Evolutionary conservation across 2,797 vertebrate species (phyloP), one percentile per base, ranked within the genome.

Genomic region (Varecia variegata): DNA sequence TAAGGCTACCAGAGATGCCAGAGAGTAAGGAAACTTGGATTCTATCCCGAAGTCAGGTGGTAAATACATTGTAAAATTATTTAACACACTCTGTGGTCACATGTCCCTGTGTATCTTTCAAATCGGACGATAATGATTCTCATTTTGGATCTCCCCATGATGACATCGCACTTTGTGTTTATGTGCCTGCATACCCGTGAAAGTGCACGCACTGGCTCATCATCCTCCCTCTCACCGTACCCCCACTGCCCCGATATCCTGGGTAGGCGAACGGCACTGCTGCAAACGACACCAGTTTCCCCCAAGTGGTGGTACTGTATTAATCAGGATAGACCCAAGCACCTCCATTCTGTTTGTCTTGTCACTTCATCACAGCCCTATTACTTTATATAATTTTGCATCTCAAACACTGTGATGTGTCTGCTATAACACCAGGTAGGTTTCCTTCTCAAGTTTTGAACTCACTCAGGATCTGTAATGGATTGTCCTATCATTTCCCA

Each of bases 381-480:
- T 82, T 81, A 40, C 45, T 86, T 90, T 93, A 87, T 12, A 83
- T 56, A 96, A 71, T 85, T 97, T 95, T 94, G 17, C 15, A 60
- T 95, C 97, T 84, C 35, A 91, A 60, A 96, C 76, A 40, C 30
- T 40, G 50, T 94, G 73, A 18, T 70, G 52, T 68, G 84, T 7
- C 10, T 74, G 12, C 92, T 94, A 83, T 84, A 88, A 94, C 40
- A 92, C 71, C 47, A 88, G 58, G 79, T 94, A 86, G 38, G 21
- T 30, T 87, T 94, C 38, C 7, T 97, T 98, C 77, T 97, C 80
- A 92, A 80, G 17, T 68, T 58, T 91, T 91, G 93, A 94, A 93
- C 82, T 94, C 45, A 45, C 11, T 35, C 32, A 45, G 40, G 56
- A 95, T 97, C 92, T 38, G 40, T 62, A 84, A 96, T 80, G 23